These are phyloP conservation scores for Aradophagus sp. DNA, from an alignment of 1,140 invertebrate species.

Conservation along the genomic window DNA sequence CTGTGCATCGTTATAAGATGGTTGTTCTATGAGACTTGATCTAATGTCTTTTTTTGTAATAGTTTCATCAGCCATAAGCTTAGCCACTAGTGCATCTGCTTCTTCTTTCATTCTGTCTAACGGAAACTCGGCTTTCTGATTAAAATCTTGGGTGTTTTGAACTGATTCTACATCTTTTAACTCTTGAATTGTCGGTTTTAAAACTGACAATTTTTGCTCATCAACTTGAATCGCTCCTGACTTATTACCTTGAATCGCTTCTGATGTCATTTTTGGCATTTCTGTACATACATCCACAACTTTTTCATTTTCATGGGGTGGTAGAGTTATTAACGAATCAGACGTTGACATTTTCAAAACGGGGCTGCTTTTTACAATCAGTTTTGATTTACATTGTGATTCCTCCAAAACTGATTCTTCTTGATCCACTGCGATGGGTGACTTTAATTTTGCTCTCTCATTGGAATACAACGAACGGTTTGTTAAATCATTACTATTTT, in stretches of 20 bases:
- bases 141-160: slow-evolving; percentile 2
- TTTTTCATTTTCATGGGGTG: slow-evolving; percentile 16
- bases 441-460: background rate
- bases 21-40: too few relatives aligned
- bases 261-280: background rate
- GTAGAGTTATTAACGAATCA: slow-evolving; percentile 34
- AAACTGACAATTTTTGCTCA: slow-evolving; percentile 3
- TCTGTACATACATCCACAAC: background rate
- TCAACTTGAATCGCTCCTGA: too few relatives aligned
- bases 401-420: slow-evolving; percentile 47
- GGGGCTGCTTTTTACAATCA: slow-evolving; percentile 29
- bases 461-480: background rate
- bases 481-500: background rate
- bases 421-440: slow-evolving; percentile 42
- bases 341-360: slow-evolving; percentile 46
- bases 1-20: slow-evolving; percentile 65
- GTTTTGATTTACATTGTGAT: slow-evolving; percentile 51
- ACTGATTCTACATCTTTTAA: slow-evolving; percentile 24
- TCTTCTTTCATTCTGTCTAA: slow-evolving; percentile 82
- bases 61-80: slow-evolving; percentile 82
- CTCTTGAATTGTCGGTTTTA: slow-evolving; percentile 25
- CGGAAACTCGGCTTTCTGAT: slow-evolving; percentile 73
- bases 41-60: slow-evolving; percentile 64
- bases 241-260: too few relatives aligned
- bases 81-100: slow-evolving; percentile 83